phyloP scores from a whole-genome alignment of 2,888 invertebrate species.

The Tetranychus truncatus region DNA sequence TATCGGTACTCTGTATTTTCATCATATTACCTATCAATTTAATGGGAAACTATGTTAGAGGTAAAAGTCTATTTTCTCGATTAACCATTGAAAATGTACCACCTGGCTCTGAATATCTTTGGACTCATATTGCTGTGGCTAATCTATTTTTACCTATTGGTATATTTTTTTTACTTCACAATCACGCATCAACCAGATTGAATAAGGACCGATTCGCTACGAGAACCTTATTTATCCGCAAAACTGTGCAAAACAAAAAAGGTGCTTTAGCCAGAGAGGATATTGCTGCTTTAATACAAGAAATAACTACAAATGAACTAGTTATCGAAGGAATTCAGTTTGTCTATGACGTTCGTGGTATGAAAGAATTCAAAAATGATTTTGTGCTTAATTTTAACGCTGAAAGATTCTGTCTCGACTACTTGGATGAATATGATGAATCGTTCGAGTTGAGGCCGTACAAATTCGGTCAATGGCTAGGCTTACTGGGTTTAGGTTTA shows the following conservation, averaged over 20 bases:
- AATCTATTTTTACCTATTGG: background rate
- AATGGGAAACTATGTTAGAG: background rate
- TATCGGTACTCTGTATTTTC: background rate
- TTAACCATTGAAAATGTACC: background rate
- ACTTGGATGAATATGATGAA: background rate
- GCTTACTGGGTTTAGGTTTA: background rate
- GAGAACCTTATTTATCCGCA: background rate
- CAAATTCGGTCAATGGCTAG: background rate
- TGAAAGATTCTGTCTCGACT: background rate
- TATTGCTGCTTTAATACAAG: background rate
- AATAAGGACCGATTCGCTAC: background rate
- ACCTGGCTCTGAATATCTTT: background rate
- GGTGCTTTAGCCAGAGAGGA: background rate
- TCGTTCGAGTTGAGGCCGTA: background rate
- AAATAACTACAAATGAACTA: background rate
- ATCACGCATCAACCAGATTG: background rate
- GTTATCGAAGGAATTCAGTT: conserved; percentile 7
- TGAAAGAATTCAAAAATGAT: background rate
- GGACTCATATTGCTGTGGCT: background rate
- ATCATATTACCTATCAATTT: background rate
- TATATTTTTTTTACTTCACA: background rate
- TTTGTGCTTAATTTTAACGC: background rate
- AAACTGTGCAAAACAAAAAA: background rate
- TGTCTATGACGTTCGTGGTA: background rate
- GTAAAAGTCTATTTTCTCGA: background rate